Conservation (phyloP, 2,113 vertebrate genomes). For the Callipepla californica region DNA sequence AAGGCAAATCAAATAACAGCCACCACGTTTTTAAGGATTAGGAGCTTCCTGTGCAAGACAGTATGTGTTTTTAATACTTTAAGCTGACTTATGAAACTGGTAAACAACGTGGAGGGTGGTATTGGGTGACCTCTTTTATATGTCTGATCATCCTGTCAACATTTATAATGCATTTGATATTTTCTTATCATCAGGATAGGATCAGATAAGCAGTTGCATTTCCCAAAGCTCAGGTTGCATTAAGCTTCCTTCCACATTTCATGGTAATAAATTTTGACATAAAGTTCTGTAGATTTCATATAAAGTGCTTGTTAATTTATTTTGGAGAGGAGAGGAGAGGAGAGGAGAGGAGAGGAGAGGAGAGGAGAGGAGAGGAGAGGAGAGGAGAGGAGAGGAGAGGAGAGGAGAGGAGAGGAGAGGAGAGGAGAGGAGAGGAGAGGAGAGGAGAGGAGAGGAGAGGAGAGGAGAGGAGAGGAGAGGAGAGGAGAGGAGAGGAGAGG, state of each 20-base stretch:
- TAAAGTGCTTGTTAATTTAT: conserved; percentile 61
- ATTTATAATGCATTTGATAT: conserved; percentile 56
- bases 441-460: too few relatives aligned
- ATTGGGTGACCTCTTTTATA: conserved; percentile 60
- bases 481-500: neutral
- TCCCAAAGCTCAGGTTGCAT: conserved; percentile 63
- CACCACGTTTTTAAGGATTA: conserved; percentile 69
- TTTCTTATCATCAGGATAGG: conserved; percentile 51
- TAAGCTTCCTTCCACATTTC: conserved; percentile 55
- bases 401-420: neutral
- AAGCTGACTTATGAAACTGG: conserved; percentile 57
- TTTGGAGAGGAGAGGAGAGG: neutral
- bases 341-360: too few relatives aligned
- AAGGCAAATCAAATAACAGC: conserved; percentile 65
- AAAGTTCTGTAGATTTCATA: conserved; percentile 64
- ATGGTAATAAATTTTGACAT: conserved; percentile 63
- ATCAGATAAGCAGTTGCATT: conserved; percentile 63
- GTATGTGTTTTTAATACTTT: conserved; percentile 66
- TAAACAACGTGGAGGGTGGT: conserved; percentile 49
- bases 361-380: too few relatives aligned
- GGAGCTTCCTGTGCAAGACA: conserved; percentile 56
- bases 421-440: neutral
- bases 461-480: neutral
- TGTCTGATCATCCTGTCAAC: conserved; percentile 53
- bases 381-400: neutral